Conservation (phyloP, 2,888 invertebrate species). For the Ligdia adustata region DNA sequence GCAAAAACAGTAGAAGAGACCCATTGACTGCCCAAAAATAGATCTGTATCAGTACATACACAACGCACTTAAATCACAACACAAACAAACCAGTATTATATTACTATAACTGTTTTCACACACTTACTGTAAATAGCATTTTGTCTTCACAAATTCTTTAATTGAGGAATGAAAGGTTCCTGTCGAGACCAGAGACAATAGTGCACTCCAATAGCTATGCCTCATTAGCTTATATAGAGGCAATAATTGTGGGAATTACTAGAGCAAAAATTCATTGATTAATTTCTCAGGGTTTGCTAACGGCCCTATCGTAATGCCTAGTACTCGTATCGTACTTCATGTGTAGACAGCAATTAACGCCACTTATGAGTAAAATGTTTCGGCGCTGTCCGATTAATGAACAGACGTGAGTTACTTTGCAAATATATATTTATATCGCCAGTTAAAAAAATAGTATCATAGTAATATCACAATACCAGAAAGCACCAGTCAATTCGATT, state of each 20-base stretch:
- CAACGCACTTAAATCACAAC: constrained; percentile 8
- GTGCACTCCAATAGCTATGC: constrained; percentile 48
- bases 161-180: constrained; percentile 37
- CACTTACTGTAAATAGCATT: constrained; percentile 69
- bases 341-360: constrained; percentile 18
- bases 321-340: constrained; percentile 46
- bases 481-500: too few relatives aligned
- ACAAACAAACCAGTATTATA: constrained; percentile 7
- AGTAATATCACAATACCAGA: too few relatives aligned
- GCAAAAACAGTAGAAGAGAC: too few relatives aligned
- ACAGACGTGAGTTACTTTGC: constrained; percentile 1
- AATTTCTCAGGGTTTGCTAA: constrained; percentile 76
- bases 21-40: too few relatives aligned
- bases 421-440: too few relatives aligned
- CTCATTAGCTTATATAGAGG: constrained; percentile 76
- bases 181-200: constrained; percentile 54
- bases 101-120: too few relatives aligned
- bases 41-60: too few relatives aligned
- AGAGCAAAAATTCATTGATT: constrained; percentile 79
- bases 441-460: too few relatives aligned
- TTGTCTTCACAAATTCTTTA: constrained; percentile 34
- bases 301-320: constrained; percentile 63
- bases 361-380: neutral
- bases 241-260: constrained; percentile 80
- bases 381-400: neutral